A percentile compares a stretch with the other conserved stretches of the same genome.
Evolutionary conservation across 2,797 vertebrate species (phyloP).

Genomic region (Agapornis canus): DNA sequence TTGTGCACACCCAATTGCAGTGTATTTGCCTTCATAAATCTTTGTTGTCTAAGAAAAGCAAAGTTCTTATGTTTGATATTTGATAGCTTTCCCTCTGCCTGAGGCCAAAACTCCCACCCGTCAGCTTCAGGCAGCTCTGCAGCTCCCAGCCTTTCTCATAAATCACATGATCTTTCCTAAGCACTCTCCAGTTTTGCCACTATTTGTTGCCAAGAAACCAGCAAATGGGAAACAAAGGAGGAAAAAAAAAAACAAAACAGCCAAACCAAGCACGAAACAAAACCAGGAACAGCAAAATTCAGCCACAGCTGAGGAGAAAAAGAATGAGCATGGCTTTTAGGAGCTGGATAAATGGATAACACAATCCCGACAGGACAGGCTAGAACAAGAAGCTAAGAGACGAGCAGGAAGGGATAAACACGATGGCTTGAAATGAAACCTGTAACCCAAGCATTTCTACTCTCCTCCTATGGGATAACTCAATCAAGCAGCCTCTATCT

Average conservation of each 20-base stretch:
- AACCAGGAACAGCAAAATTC: background rate
- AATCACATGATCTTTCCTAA: slow-evolving; percentile 35
- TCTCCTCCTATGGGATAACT: background rate
- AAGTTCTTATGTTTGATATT: background rate
- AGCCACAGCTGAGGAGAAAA: background rate
- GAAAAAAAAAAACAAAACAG: background rate
- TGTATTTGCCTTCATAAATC: background rate
- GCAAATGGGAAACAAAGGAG: background rate
- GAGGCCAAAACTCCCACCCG: background rate
- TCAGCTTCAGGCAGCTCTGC: background rate
- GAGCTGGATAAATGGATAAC: background rate
- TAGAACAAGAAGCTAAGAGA: background rate
- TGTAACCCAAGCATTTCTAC: background rate
- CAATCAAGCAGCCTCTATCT: background rate
- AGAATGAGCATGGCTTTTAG: background rate
- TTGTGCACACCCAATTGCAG: background rate
- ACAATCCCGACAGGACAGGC: background rate
- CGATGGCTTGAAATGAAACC: background rate
- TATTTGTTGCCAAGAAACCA: slow-evolving; percentile 31
- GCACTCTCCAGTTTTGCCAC: background rate
- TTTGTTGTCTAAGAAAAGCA: background rate
- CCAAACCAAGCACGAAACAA: slow-evolving; percentile 1
- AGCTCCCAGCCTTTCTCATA: slow-evolving; percentile 27
- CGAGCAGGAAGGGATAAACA: background rate
- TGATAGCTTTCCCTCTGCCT: background rate